A percentile compares a stretch with the other conserved stretches of the same genome.
phyloP scores from a whole-genome alignment of 2,113 vertebrate genomes.

The rabbit (Oryctolagus cuniculus) region DNA sequence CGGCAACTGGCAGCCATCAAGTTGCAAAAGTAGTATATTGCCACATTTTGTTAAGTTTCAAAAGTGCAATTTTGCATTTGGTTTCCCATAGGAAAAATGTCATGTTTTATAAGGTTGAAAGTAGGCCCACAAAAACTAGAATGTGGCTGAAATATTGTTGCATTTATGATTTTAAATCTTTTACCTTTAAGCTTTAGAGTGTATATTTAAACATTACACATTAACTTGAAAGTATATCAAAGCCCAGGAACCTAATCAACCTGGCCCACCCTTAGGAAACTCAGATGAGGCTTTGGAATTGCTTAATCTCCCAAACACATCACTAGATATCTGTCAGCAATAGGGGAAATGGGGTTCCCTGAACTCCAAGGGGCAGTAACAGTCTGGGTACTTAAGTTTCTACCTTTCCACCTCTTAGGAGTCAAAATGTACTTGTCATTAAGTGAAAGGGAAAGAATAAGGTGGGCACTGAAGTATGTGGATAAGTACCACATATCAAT shows the following conservation, averaged over 20 bases:
- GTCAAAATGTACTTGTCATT: conserved; percentile 16
- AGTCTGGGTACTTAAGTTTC: conserved; percentile 21
- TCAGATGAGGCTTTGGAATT: neutral
- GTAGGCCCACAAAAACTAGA: conserved; percentile 6
- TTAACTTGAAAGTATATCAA: conserved; percentile 40
- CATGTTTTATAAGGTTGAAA: conserved; percentile 61
- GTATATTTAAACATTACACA: conserved; percentile 47
- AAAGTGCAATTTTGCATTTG: conserved; percentile 58
- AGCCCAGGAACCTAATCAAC: neutral
- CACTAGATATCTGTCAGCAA: neutral
- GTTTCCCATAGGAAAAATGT: neutral
- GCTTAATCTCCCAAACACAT: neutral
- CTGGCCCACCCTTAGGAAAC: neutral
- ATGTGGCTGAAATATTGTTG: conserved; percentile 41
- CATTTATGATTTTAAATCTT: conserved; percentile 28
- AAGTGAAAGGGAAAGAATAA: conserved; percentile 48
- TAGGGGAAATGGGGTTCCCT: neutral
- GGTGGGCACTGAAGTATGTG: neutral
- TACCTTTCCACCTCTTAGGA: conserved; percentile 32
- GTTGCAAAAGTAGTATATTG: conserved; percentile 8
- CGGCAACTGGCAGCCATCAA: neutral
- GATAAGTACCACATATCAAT: conserved; percentile 20
- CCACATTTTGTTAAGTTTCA: neutral
- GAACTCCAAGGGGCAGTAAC: neutral
- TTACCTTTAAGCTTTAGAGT: conserved; percentile 55